Conservation (phyloP, 30 jellyfish, hydroid and myxozoan species). For the Aurelia coerulea region DNA sequence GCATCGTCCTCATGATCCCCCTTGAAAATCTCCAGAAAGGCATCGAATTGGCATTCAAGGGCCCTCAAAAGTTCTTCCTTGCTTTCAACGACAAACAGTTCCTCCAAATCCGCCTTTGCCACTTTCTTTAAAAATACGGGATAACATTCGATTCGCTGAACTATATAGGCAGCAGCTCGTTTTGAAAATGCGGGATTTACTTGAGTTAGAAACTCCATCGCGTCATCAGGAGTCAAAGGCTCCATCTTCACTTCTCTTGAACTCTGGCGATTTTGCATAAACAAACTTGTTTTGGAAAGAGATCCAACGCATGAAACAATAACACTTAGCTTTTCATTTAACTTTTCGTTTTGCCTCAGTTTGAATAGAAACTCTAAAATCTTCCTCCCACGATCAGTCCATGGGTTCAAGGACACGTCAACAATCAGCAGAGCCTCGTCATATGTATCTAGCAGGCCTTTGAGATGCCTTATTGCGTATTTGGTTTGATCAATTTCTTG, state of each 20-base stretch:
- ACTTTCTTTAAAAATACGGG: conserved; percentile 30
- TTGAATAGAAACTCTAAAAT: background rate
- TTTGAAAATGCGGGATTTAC: conserved; percentile 25
- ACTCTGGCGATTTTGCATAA: background rate
- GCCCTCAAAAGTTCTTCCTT: conserved; percentile 35
- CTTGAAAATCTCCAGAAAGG: background rate
- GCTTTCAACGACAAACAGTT: conserved; percentile 26
- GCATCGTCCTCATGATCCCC: conserved; percentile 4
- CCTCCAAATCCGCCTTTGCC: conserved; percentile 32
- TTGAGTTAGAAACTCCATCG: conserved; percentile 14
- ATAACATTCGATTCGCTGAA: conserved; percentile 37
- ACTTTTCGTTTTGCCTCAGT: conserved; percentile 2
- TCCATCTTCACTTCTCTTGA: conserved; percentile 16
- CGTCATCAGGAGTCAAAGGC: conserved; percentile 17
- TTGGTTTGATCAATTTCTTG: conserved; percentile 4
- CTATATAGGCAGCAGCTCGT: conserved; percentile 28
- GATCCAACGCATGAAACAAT: conserved; percentile 26
- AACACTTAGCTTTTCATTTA: background rate
- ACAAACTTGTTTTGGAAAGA: conserved; percentile 26
- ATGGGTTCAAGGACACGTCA: conserved; percentile 33
- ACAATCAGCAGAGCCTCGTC: conserved; percentile 30
- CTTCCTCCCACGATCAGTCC: conserved; percentile 9
- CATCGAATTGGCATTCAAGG: conserved; percentile 45
- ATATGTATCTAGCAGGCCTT: conserved; percentile 11
- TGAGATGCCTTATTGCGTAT: conserved; percentile 1